Base-by-base conservation (phyloP, 1,140 invertebrate genomes). In the Babylonia areolata region DNA sequence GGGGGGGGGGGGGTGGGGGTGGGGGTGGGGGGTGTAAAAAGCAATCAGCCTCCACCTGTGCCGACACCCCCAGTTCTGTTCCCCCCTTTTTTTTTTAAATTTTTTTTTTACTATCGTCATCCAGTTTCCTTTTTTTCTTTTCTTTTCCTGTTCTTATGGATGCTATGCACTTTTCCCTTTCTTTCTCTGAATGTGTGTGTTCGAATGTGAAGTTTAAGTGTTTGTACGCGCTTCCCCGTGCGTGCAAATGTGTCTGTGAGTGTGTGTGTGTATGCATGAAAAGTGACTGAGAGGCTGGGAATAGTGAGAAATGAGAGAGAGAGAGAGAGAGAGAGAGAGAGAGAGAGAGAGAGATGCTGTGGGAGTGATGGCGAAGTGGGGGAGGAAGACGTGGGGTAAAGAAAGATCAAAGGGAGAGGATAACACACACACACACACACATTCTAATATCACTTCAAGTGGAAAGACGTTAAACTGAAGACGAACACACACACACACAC, bases 271-370 rank as follows among this genome's bases (percentile, higher is more conserved):
- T 73, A 20, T 35, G 71, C 35, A 31, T 73, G 71, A 35, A 73
- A n/a, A n/a, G n/a, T n/a, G n/a, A n/a, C n/a, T n/a, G n/a, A n/a
- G n/a, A n/a, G n/a, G n/a, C n/a, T n/a, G n/a, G n/a, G n/a, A n/a
- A 51, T 6, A 51, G 46, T 5, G 58, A n/a, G 58, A n/a, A 23
- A 33, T 12, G 33, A 73, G 71, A 73, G 71, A 73, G 33, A 73
- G 71, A 73, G 71, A 73, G 71, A 73, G 71, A 73, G 35, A 37
- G 71, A 73, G 71, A 73, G 71, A 73, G 71, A 73, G 71, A 73
- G 71, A 73, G 71, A 73, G 71, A 37, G 71, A 6, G 64, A 6
- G 64, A 6, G 64, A 69, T 28, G 31, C 23, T n/a, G 64, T 6
- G 23, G 31, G 5, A 69, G 64, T n/a, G 64, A 2, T 28, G 31